Percentiles rank a stretch among this genome's conserved stretches.
phyloP scores from a whole-genome alignment of 1,140 invertebrate genomes.

The Orius laevigatus region DNA sequence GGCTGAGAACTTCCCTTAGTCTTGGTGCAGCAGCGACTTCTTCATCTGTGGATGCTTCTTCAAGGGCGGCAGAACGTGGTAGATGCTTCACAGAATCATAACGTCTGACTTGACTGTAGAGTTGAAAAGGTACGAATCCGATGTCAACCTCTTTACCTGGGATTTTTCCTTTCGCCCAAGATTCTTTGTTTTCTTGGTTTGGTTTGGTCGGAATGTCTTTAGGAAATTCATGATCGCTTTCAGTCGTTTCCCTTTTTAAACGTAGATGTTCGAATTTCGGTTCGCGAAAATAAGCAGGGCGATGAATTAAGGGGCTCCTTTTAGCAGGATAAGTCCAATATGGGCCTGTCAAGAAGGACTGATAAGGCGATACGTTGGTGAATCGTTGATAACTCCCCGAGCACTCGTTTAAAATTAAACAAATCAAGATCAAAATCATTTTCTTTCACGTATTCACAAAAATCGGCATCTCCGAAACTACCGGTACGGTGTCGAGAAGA shows the following conservation, averaged over 20 bases:
- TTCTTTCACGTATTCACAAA: no score
- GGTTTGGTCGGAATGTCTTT: conserved; percentile 30
- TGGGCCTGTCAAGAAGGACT: no score
- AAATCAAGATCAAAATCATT: no score
- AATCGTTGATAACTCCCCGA: no score
- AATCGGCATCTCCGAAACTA: no score
- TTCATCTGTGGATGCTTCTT: conserved; percentile 37
- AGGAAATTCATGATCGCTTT: conserved; percentile 29
- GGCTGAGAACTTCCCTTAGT: conserved; percentile 45
- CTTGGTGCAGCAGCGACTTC: conserved; percentile 41
- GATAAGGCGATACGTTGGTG: no score
- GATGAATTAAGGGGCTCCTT: no score
- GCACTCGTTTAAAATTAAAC: no score
- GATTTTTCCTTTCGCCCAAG: conserved; percentile 29
- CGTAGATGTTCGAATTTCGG: no score
- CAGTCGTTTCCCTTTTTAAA: conserved; percentile 3
- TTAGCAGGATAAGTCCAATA: no score
- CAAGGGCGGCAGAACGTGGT: conserved; percentile 35
- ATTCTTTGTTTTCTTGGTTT: conserved; percentile 31
- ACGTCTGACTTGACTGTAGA: conserved; percentile 45
- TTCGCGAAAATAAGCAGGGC: no score
- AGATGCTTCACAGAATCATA: conserved; percentile 40
- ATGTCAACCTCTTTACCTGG: conserved; percentile 25
- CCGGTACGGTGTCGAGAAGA: no score
- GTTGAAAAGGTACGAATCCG: conserved; percentile 45